Base-by-base conservation (phyloP, 1,140 invertebrate genomes). In the Saccostrea echinata region DNA sequence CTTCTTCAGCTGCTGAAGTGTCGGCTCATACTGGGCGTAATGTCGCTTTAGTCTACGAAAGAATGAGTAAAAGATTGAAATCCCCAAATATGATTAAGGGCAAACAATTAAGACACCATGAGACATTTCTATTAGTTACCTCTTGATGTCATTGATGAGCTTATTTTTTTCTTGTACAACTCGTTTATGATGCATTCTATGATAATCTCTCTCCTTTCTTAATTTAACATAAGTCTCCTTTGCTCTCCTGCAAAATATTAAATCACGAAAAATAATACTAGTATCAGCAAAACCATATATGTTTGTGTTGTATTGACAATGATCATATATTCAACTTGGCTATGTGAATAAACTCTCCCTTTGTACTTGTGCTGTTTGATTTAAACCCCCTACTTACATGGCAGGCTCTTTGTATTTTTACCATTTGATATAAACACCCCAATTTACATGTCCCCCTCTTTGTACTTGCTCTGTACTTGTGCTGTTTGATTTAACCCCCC, bases 151-250 rank as follows among this genome's bases (percentile, higher is more conserved):
- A 86, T 92, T 94, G 24, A 95, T 93, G 0, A 95, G 91, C 84
- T 93, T 93, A 82, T 95, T 94, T 88, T 95, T 95, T 90, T 95
- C 95, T 90, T 95, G 95, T 6, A 94, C 94, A 64, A 95, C 93
- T 30, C 95, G 90, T 87, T 94, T 94, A 87, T 95, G 95, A 90
- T 95, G 94, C 94, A 95, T 95, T 43, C 94, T 91, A 86, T 95
- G 95, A 87, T 94, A 95, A 85, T 95, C 95, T 83, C 95, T 89
- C 84, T 95, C 94, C 86, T 95, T 95, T 71, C 94, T 91, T 80
- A 95, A 89, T 64, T 95, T 95, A 30, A 95, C 93, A 91, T 94
- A 95, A 0, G 92, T 92, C 84, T 95, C 95, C 88, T 94, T 95
- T 13, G 94, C 94, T 92, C 94, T 95, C 88, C 94, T 95, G 82